phyloP scores from a whole-genome alignment of 2,797 vertebrate genomes.

The Rallus crepitans region DNA sequence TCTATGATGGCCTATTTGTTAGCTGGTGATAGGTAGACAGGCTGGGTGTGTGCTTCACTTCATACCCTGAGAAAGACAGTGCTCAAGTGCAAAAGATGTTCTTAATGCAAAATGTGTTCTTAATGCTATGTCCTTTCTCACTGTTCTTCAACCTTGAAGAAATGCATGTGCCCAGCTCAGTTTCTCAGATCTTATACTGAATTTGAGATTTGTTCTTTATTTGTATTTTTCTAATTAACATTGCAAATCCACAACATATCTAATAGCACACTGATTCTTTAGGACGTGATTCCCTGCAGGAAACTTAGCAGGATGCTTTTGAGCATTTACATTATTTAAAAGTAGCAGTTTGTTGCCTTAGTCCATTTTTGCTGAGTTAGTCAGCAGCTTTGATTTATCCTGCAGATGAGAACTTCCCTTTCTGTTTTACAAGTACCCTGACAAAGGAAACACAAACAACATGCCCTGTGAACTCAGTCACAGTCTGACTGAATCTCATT shows the following conservation, averaged over 20 bases:
- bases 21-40: background rate
- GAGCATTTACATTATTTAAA: background rate
- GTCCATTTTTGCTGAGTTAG: background rate
- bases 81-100: background rate
- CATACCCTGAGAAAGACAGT: background rate
- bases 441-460: background rate
- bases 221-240: background rate
- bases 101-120: background rate
- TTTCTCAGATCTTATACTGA: background rate
- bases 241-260: background rate
- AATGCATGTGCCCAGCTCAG: background rate
- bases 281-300: background rate
- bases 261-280: background rate
- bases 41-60: background rate
- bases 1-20: background rate
- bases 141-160: background rate
- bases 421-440: background rate
- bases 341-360: background rate
- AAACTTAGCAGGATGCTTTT: background rate
- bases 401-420: background rate
- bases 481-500: background rate
- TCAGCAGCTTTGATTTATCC: background rate
- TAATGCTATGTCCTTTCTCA: background rate
- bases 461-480: background rate
- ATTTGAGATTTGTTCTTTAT: background rate